Conservation (phyloP, 2,888 invertebrate genomes). For the Stenodema calcarata region DNA sequence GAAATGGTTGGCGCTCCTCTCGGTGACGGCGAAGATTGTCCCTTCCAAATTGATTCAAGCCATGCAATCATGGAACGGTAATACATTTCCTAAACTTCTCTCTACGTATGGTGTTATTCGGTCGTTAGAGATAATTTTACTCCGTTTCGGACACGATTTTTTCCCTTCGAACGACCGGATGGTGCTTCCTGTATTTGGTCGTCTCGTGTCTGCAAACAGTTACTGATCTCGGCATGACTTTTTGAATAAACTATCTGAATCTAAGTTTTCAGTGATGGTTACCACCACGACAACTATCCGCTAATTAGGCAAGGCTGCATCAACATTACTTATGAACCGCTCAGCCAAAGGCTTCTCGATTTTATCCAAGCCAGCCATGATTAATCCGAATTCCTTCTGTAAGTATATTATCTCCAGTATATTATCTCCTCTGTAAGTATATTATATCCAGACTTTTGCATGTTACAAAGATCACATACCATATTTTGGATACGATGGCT, state of each 20-base stretch:
- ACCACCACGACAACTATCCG: too few relatives aligned
- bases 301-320: too few relatives aligned
- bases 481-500: too few relatives aligned
- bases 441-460: too few relatives aligned
- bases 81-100: not conserved
- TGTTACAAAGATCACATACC: too few relatives aligned
- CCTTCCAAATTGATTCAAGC: slow-evolving; percentile 35
- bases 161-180: not conserved
- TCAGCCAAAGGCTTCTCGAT: too few relatives aligned
- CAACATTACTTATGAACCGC: too few relatives aligned
- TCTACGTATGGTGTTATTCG: slow-evolving; percentile 4
- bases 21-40: slow-evolving; percentile 22
- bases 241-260: not conserved
- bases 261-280: not conserved
- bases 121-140: not conserved
- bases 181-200: not conserved
- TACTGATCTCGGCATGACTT: not conserved
- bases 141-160: not conserved
- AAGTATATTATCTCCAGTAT: too few relatives aligned
- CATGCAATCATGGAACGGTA: slow-evolving; percentile 38
- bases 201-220: not conserved
- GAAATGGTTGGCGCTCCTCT: not conserved
- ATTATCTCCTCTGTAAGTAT: too few relatives aligned
- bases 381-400: too few relatives aligned
- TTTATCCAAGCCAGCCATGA: too few relatives aligned